Conservation (phyloP, 2,888 invertebrate species). For the Eristalinus sepulchralis region DNA sequence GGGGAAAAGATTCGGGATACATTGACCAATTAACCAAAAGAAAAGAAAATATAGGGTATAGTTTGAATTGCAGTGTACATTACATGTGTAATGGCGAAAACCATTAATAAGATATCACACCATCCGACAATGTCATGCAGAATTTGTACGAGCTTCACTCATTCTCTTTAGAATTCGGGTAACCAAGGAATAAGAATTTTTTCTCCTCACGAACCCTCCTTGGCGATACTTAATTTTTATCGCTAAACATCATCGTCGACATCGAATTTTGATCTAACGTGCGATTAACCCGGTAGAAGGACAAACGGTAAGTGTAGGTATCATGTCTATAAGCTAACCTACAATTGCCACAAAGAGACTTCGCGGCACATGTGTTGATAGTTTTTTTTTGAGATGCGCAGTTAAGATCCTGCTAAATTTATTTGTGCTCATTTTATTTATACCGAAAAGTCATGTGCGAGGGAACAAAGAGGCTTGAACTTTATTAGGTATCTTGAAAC, state of each 20-base stretch:
- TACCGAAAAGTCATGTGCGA: background rate
- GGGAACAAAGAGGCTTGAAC: constrained; percentile 14
- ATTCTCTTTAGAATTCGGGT: background rate
- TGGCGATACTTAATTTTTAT: background rate
- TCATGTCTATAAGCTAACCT: constrained; percentile 54
- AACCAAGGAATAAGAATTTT: background rate
- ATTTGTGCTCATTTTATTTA: background rate
- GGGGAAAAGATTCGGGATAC: constrained; percentile 65
- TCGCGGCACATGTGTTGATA: constrained; percentile 39
- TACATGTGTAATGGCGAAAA: constrained; percentile 40
- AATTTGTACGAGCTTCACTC: constrained; percentile 43
- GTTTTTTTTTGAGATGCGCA: background rate
- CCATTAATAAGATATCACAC: constrained; percentile 16
- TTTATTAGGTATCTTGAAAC: constrained; percentile 31
- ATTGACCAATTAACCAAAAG: constrained; percentile 50
- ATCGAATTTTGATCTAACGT: constrained; percentile 64
- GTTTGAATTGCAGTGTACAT: constrained; percentile 16
- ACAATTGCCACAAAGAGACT: constrained; percentile 14
- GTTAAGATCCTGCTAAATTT: background rate
- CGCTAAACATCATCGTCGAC: background rate
- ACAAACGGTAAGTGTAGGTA: background rate
- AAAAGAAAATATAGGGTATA: constrained; percentile 31
- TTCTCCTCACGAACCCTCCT: background rate
- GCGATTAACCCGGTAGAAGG: constrained; percentile 8
- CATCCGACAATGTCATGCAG: constrained; percentile 46